phyloP scores from a whole-genome alignment of 2,113 vertebrate genomes.

The Hiodon tergisus region DNA sequence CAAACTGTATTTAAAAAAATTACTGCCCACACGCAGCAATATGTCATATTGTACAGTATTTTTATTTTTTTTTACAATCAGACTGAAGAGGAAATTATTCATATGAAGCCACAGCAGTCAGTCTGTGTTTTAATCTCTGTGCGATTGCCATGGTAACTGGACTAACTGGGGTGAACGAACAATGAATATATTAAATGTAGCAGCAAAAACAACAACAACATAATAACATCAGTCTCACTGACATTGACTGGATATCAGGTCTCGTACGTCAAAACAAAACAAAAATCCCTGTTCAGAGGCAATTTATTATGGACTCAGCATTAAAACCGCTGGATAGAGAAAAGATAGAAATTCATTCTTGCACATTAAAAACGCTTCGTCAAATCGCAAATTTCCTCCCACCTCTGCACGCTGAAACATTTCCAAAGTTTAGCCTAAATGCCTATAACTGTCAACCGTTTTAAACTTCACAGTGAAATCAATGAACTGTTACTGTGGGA shows the following conservation, averaged over 20 bases:
- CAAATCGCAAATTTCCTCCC: slow-evolving; percentile 7
- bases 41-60: slow-evolving; percentile 28
- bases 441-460: slow-evolving; percentile 10
- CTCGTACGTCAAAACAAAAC: background rate
- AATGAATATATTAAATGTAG: slow-evolving; percentile 15
- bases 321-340: background rate
- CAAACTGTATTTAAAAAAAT: background rate
- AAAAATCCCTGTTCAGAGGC: background rate
- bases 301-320: background rate
- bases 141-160: slow-evolving; percentile 62
- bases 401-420: slow-evolving; percentile 10
- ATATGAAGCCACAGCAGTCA: slow-evolving; percentile 29
- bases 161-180: slow-evolving; percentile 43
- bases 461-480: slow-evolving; percentile 24
- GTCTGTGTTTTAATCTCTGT: slow-evolving; percentile 40
- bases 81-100: background rate
- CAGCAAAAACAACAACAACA: slow-evolving; percentile 1
- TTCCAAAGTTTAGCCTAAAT: slow-evolving; percentile 16
- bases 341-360: background rate
- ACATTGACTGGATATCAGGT: background rate
- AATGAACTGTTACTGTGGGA: slow-evolving; percentile 14
- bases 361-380: background rate
- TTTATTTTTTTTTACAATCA: slow-evolving; percentile 30
- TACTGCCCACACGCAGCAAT: background rate
- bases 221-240: background rate